Conservation (phyloP, 2,797 vertebrate genomes). For the Danionella dracula region DNA sequence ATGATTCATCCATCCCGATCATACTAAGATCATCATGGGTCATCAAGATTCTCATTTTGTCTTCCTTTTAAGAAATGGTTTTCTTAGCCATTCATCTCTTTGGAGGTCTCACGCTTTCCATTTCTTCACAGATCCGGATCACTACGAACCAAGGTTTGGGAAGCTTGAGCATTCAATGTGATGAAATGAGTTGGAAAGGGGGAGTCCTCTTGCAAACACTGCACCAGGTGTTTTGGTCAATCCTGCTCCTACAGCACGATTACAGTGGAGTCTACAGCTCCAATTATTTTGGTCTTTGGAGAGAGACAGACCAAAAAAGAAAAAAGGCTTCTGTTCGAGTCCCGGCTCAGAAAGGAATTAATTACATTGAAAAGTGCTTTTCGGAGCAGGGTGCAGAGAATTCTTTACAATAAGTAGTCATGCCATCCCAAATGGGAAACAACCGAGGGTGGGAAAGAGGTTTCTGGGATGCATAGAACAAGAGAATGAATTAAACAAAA, state of each 20-base stretch:
- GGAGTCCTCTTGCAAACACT: slow-evolving; percentile 29
- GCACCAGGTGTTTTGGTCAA: slow-evolving; percentile 47
- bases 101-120: slow-evolving; percentile 22
- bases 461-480: slow-evolving; percentile 6
- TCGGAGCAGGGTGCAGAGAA: slow-evolving; percentile 48
- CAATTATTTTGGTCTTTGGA: slow-evolving; percentile 76
- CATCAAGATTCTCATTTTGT: no score
- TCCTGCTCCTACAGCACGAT: slow-evolving; percentile 55
- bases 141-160: slow-evolving; percentile 38
- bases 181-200: slow-evolving; percentile 29
- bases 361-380: slow-evolving; percentile 68
- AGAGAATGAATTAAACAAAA: slow-evolving; percentile 17
- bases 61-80: no score
- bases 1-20: no score
- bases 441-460: slow-evolving; percentile 8
- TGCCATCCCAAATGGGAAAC: slow-evolving; percentile 37
- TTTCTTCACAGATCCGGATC: slow-evolving; percentile 33
- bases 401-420: slow-evolving; percentile 47
- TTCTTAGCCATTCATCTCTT: slow-evolving; percentile 33
- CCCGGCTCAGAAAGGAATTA: slow-evolving; percentile 61
- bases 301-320: slow-evolving; percentile 46
- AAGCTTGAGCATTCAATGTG: slow-evolving; percentile 30
- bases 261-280: slow-evolving; percentile 66
- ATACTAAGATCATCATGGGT: no score
- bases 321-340: slow-evolving; percentile 57